Evolutionary conservation across 2,888 invertebrate species (phyloP), one percentile per base, ranked within the genome.

Genomic region (Hylaea fasciaria): DNA sequence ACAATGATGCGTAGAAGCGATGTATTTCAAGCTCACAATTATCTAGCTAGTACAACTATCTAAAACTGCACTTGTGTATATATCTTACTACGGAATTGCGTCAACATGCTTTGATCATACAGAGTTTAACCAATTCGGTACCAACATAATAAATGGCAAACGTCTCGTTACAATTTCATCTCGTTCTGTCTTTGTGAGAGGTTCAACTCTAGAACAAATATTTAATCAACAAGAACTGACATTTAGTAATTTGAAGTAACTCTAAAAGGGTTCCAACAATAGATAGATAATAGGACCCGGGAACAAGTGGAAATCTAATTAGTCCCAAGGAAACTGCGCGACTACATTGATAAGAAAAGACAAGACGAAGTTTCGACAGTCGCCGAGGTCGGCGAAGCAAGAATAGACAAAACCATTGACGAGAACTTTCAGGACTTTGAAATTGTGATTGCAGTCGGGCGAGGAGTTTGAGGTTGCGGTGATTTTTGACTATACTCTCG

Each of bases 391-490:
- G 52, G 45, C 45, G 47, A 45, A 49, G 61, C 59, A 64, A 66
- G 68, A 62, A 69, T 62, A 69, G 65, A 67, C 67, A 67, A 62
- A 69, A 64, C 65, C 54, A 58, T 47, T 35, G 44, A 54, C 35
- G 44, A 0, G 49, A 67, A 71, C 64, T 70, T 70, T 44, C 22
- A 32, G 59, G 41, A 65, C 61, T 62, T 46, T 14, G 35, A 52
- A 64, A 61, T 65, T 60, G 64, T 71, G 72, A 75, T 76, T 74
- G 70, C 64, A 69, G 69, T 64, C 62, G 65, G 62, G 70, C 62
- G 52, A 63, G 47, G 9, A 47, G 55, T 60, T 62, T 63, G 57
- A 65, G 61, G 57, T 54, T 57, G 65, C 58, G 22, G 22, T 49
- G 29, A 46, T 50, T 54, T 44, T 37, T n/a, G 9, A 35, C 35